Conservation (phyloP, 1,140 invertebrate genomes). For the Phenacoccus solenopsis region DNA sequence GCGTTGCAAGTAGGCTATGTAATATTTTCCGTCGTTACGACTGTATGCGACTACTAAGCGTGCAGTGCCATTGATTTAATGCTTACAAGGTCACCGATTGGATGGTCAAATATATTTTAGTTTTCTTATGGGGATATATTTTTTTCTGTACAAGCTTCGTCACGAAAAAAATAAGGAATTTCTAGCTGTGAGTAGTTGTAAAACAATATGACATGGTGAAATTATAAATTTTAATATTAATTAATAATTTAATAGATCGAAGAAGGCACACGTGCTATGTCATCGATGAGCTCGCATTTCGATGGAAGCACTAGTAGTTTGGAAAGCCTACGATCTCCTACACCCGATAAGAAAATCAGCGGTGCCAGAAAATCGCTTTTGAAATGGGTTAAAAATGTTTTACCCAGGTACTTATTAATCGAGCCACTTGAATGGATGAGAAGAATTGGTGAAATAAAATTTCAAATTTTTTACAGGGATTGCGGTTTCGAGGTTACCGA, state of each 20-base stretch:
- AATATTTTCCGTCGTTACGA: too few species aligned
- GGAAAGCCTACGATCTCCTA: constrained; percentile 44
- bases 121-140: too few species aligned
- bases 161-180: constrained; percentile 7
- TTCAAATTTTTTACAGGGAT: constrained; percentile 43
- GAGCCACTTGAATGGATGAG: not conserved
- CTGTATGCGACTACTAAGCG: too few species aligned
- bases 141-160: constrained; percentile 8
- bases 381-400: constrained; percentile 85
- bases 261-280: constrained; percentile 81
- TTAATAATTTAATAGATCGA: constrained; percentile 58
- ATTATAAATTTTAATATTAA: not conserved
- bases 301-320: constrained; percentile 64
- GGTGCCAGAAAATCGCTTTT: constrained; percentile 83
- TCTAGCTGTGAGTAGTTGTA: not conserved
- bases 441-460: not conserved
- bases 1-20: too few species aligned
- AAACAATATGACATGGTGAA: not conserved
- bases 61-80: too few species aligned
- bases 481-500: constrained; percentile 80
- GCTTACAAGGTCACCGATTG: too few species aligned
- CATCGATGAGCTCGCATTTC: constrained; percentile 65
- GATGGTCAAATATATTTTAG: too few species aligned
- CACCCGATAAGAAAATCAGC: constrained; percentile 58
- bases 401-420: constrained; percentile 60